A percentile compares a stretch with the other conserved stretches of the same genome.
Conservation (phyloP, 2,113 vertebrate species). For the Pica pica region DNA sequence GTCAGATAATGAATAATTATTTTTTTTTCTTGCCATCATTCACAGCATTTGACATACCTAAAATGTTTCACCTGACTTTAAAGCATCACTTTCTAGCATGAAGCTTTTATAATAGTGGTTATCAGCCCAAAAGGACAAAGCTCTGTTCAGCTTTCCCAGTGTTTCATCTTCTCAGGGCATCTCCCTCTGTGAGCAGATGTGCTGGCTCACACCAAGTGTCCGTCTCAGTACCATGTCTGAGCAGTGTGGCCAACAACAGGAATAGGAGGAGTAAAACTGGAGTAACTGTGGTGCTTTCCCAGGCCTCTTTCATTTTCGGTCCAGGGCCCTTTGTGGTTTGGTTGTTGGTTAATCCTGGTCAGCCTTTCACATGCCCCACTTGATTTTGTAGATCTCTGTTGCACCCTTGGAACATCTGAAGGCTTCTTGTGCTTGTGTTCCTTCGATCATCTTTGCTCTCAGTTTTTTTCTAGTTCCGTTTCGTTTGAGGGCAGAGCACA, state of each 20-base stretch:
- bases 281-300: neutral
- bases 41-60: neutral
- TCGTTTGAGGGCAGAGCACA: neutral
- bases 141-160: neutral
- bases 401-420: neutral
- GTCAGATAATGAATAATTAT: neutral
- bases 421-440: neutral
- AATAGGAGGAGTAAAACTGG: neutral
- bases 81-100: neutral
- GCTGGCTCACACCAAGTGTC: neutral
- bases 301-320: neutral
- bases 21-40: neutral
- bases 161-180: neutral
- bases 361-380: neutral
- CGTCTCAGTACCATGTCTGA: fast-evolving
- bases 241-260: neutral
- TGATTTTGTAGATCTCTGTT: neutral
- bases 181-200: neutral
- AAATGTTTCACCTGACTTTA: neutral
- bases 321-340: neutral
- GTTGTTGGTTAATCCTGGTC: neutral
- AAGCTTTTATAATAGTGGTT: neutral
- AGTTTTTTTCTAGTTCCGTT: neutral
- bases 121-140: neutral
- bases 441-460: neutral